Percentiles rank a stretch among this genome's conserved stretches.
Conservation (phyloP, 23 tunicate genomes). For the Oikopleura vanhoeffeni region DNA sequence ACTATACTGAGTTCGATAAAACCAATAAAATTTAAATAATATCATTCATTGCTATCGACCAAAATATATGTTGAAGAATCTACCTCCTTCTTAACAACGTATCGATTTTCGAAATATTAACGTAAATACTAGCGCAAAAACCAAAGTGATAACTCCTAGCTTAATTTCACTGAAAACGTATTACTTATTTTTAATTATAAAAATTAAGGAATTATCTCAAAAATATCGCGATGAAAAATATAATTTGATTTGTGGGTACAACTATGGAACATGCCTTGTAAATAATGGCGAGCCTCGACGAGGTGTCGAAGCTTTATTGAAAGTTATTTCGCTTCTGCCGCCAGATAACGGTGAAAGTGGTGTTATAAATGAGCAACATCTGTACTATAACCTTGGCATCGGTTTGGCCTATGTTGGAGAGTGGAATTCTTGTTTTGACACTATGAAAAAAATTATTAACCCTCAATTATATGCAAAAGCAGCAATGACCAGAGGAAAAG, state of each 20-base stretch:
- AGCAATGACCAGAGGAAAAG: constrained; percentile 8
- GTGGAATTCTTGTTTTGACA: not conserved
- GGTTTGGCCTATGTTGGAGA: constrained; percentile 8
- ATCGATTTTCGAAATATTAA: too few relatives aligned
- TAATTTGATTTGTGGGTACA: not conserved
- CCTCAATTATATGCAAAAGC: not conserved
- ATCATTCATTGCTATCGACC: too few relatives aligned
- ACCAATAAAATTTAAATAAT: too few relatives aligned
- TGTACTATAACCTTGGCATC: constrained; percentile 13
- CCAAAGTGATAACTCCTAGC: too few relatives aligned
- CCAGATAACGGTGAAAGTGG: not conserved
- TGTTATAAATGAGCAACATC: not conserved
- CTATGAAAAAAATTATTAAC: not conserved
- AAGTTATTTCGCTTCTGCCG: not conserved
- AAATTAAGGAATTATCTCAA: not conserved
- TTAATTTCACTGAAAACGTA: too few relatives aligned
- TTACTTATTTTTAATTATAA: too few relatives aligned
- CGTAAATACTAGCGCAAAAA: too few relatives aligned
- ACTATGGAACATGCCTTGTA: not conserved
- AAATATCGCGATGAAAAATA: not conserved
- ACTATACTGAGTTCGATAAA: too few relatives aligned
- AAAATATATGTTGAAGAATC: too few relatives aligned
- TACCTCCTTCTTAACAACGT: too few relatives aligned
- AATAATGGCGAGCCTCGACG: constrained; percentile 2
- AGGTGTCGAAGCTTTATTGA: not conserved